Evolutionary conservation across 2,113 vertebrate genomes (phyloP).

Genomic region (Crotalus viridis): DNA sequence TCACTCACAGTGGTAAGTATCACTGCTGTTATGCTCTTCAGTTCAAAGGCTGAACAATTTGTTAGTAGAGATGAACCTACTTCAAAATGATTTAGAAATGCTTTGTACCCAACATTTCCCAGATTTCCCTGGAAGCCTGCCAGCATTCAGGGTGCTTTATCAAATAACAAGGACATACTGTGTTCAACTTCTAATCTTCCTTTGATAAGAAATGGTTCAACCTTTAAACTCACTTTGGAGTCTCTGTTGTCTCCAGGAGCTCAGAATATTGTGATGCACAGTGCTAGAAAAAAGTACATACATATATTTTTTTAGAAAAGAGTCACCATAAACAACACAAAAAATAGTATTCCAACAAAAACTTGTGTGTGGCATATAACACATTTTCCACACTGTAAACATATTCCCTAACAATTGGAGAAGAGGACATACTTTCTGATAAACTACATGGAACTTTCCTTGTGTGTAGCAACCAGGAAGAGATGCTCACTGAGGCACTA

Average conservation of each 20-base stretch:
- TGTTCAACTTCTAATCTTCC: not conserved
- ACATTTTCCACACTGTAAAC: not conserved
- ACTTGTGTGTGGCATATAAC: not conserved
- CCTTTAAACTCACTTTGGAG: constrained; percentile 88
- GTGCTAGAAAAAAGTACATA: constrained; percentile 77
- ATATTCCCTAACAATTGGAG: not conserved
- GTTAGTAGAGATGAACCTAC: not conserved
- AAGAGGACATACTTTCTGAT: not conserved
- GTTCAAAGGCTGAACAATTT: not conserved
- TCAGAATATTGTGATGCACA: constrained; percentile 98
- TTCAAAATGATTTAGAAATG: not conserved
- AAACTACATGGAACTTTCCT: not conserved
- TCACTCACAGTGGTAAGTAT: not conserved
- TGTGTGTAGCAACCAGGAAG: not conserved
- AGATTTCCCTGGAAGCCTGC: not conserved
- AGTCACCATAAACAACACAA: not conserved
- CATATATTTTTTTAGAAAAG: constrained; percentile 40
- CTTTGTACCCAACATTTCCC: not conserved
- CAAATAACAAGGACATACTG: not conserved
- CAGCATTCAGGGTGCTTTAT: not conserved
- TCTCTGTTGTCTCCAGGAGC: constrained; percentile 95
- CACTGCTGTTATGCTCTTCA: not conserved
- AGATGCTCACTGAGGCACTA: not conserved
- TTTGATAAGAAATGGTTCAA: not conserved
- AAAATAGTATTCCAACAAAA: not conserved